These are phyloP conservation scores for Mustela erminea DNA, from an alignment of 2,797 vertebrate species.

Conservation along the genomic window DNA sequence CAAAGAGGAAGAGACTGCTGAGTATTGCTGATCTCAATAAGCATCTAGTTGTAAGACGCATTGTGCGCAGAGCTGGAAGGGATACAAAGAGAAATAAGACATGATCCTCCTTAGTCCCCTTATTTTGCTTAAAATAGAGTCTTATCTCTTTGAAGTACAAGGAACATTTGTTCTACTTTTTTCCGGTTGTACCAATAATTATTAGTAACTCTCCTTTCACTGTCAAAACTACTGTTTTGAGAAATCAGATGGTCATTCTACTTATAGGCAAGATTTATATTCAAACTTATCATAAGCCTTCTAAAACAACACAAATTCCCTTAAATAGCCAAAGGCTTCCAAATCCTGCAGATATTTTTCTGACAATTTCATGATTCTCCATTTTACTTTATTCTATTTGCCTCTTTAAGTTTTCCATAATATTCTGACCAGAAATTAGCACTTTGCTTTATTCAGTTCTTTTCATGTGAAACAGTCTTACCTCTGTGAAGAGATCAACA, in stretches of 20 bases:
- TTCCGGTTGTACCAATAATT: neutral
- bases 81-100: neutral
- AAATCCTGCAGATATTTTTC: neutral
- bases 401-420: neutral
- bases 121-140: neutral
- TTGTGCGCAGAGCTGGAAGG: neutral
- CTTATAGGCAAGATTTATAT: neutral
- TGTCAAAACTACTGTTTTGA: neutral
- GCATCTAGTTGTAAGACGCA: neutral
- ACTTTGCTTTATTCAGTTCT: conserved; percentile 37
- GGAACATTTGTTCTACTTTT: neutral
- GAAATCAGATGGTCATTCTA: neutral
- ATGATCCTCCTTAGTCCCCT: neutral
- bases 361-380: neutral
- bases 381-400: neutral
- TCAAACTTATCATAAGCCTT: neutral
- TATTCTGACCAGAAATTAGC: conserved; percentile 1
- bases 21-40: neutral
- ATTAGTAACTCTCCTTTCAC: neutral
- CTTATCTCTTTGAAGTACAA: neutral
- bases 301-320: neutral
- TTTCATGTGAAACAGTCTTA: conserved; percentile 25
- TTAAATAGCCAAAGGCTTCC: neutral
- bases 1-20: neutral
- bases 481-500: neutral